A percentile compares a stretch with the other conserved stretches of the same genome.
Evolutionary conservation across 2,888 invertebrate genomes (phyloP).

Genomic region (Phaonia tiefii): DNA sequence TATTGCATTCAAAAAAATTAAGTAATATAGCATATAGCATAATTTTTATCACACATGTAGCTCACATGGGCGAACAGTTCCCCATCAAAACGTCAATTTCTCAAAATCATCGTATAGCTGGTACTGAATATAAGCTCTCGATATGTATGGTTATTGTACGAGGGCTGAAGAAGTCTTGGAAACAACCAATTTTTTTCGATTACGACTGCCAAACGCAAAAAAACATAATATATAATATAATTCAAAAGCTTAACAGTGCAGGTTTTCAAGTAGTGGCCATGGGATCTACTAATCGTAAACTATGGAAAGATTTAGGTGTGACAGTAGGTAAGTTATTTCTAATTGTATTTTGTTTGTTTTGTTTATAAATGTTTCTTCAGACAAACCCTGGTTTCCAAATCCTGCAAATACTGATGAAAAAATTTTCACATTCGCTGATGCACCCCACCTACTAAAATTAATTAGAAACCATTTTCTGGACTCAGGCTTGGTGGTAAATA

Average conservation of each 20-base stretch:
- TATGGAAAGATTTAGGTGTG: constrained; percentile 44
- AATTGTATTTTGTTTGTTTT: background rate
- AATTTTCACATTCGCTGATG: constrained; percentile 57
- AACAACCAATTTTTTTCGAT: constrained; percentile 44
- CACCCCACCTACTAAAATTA: constrained; percentile 61
- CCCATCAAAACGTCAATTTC: too few relatives aligned
- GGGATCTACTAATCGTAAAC: background rate
- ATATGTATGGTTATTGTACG: constrained; percentile 52
- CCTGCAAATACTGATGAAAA: constrained; percentile 46
- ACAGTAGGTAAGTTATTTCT: constrained; percentile 34
- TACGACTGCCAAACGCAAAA: constrained; percentile 36
- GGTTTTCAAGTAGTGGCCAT: constrained; percentile 37
- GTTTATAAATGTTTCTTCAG: constrained; percentile 28
- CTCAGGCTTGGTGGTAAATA: constrained; percentile 56
- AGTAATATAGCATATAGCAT: too few relatives aligned
- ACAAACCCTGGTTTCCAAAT: constrained; percentile 62
- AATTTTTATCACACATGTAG: too few relatives aligned
- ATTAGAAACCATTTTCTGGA: constrained; percentile 67
- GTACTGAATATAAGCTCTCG: too few relatives aligned
- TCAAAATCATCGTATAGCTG: too few relatives aligned
- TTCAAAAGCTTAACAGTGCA: background rate
- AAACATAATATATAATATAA: constrained; percentile 3
- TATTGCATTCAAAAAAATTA: too few relatives aligned
- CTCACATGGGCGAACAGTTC: too few relatives aligned
- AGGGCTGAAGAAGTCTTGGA: constrained; percentile 45